Conservation (phyloP, 2,888 invertebrate genomes). For the Eumerus sabulonum region DNA sequence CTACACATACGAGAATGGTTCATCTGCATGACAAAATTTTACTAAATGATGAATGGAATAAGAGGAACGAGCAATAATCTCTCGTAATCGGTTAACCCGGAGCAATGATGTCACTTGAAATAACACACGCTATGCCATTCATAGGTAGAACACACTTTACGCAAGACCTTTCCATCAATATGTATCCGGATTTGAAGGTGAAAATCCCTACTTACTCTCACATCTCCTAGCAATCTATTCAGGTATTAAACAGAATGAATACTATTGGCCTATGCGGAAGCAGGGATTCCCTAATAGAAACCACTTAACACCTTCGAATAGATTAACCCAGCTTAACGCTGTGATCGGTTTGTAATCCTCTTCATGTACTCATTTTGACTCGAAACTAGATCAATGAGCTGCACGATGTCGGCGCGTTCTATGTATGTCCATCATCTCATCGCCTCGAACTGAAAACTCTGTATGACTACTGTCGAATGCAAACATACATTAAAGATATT, state of each 20-base stretch:
- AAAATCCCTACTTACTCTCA: slow-evolving; percentile 54
- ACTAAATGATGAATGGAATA: no score
- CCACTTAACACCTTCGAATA: slow-evolving; percentile 65
- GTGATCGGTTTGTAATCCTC: slow-evolving; percentile 63
- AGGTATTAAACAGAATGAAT: slow-evolving; percentile 46
- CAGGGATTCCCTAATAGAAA: slow-evolving; percentile 63
- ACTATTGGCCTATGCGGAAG: slow-evolving; percentile 61
- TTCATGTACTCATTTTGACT: slow-evolving; percentile 33
- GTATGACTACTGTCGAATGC: slow-evolving; percentile 4
- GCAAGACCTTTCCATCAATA: slow-evolving; percentile 39
- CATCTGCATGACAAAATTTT: no score
- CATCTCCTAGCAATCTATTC: slow-evolving; percentile 43
- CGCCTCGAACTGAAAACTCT: slow-evolving; percentile 4
- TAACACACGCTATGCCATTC: slow-evolving; percentile 45
- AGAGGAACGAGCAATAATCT: background rate
- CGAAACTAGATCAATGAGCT: slow-evolving; percentile 58
- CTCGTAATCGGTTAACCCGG: slow-evolving; percentile 56
- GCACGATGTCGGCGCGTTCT: slow-evolving; percentile 9
- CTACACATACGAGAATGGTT: no score
- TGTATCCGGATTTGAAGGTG: slow-evolving; percentile 35
- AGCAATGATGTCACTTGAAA: slow-evolving; percentile 66
- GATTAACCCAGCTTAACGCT: slow-evolving; percentile 60
- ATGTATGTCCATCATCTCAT: slow-evolving; percentile 8
- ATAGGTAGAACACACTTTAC: slow-evolving; percentile 54
- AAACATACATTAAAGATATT: slow-evolving; percentile 2